Evolutionary conservation across 1,140 invertebrate species (phyloP).

Genomic region (Leptestheria dahalacensis): DNA sequence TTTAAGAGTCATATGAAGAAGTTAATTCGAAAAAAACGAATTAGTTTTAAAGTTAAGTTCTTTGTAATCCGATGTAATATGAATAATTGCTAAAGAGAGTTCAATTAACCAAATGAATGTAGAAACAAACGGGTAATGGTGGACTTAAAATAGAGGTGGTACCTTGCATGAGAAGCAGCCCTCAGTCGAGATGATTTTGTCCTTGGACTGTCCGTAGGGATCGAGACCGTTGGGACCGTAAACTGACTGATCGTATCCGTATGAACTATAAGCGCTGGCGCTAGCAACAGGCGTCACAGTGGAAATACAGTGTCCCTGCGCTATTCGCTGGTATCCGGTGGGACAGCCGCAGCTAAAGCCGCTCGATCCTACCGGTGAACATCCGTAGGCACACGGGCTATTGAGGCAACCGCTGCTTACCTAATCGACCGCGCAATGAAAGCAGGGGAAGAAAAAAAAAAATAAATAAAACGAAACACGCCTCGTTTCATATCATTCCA

Average conservation of each 20-base stretch:
- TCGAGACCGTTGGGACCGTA: conserved; percentile 36
- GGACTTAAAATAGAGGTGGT: conserved; percentile 19
- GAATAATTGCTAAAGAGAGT: too few relatives aligned
- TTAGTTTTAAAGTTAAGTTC: too few relatives aligned
- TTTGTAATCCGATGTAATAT: too few relatives aligned
- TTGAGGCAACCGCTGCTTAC: conserved; percentile 47
- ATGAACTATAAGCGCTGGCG: background rate
- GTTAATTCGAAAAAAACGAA: too few relatives aligned
- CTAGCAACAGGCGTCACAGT: conserved; percentile 44
- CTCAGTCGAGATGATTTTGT: conserved; percentile 67
- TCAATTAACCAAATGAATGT: too few relatives aligned
- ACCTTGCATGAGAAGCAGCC: conserved; percentile 83
- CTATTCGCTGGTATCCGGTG: conserved; percentile 57
- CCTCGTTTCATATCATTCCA: too few relatives aligned
- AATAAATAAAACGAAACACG: too few relatives aligned
- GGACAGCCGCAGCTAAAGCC: conserved; percentile 64
- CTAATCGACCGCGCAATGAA: too few relatives aligned
- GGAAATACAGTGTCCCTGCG: conserved; percentile 61
- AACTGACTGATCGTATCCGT: background rate
- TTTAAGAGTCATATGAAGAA: too few relatives aligned
- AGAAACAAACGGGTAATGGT: too few relatives aligned
- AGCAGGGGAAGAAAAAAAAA: too few relatives aligned
- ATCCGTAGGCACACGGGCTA: conserved; percentile 63
- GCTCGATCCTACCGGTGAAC: conserved; percentile 40
- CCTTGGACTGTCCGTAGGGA: conserved; percentile 35